A percentile compares a stretch with the other conserved stretches of the same genome.
Evolutionary conservation across 2,797 vertebrate genomes (phyloP).

Genomic region (Melanotaenia pygmaea): DNA sequence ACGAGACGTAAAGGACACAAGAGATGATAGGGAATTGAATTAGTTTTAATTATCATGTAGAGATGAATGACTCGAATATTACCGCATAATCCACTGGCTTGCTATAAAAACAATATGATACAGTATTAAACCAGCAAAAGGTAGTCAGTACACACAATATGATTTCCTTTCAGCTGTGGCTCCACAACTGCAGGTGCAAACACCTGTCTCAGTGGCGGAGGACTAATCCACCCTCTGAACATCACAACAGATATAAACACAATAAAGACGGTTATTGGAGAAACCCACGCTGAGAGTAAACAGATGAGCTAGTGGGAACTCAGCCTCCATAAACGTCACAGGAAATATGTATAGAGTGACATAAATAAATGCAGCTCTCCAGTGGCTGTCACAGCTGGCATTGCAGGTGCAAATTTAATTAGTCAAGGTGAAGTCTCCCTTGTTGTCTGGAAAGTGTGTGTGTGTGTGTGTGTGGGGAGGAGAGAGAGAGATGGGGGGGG

Average conservation of each 20-base stretch:
- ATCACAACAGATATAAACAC: slow-evolving; percentile 42
- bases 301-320: slow-evolving; percentile 60
- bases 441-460: slow-evolving; percentile 81
- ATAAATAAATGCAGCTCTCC: slow-evolving; percentile 83
- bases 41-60: slow-evolving; percentile 11
- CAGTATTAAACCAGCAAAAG: background rate
- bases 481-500: slow-evolving; percentile 48
- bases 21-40: slow-evolving; percentile 11
- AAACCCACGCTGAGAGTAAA: slow-evolving; percentile 58
- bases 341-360: slow-evolving; percentile 80
- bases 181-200: slow-evolving; percentile 24
- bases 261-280: slow-evolving; percentile 54
- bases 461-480: background rate
- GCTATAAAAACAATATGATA: background rate
- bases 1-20: slow-evolving; percentile 27
- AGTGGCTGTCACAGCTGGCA: slow-evolving; percentile 88
- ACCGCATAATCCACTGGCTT: background rate
- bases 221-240: slow-evolving; percentile 16
- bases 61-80: slow-evolving; percentile 1
- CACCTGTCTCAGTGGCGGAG: slow-evolving; percentile 19
- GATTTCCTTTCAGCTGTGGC: slow-evolving; percentile 28
- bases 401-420: slow-evolving; percentile 97
- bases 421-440: slow-evolving; percentile 90
- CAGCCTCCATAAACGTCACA: slow-evolving; percentile 77
- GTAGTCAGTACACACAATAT: background rate